Conservation (phyloP, 2,888 invertebrate species). For the Gnatocerus cornutus region DNA sequence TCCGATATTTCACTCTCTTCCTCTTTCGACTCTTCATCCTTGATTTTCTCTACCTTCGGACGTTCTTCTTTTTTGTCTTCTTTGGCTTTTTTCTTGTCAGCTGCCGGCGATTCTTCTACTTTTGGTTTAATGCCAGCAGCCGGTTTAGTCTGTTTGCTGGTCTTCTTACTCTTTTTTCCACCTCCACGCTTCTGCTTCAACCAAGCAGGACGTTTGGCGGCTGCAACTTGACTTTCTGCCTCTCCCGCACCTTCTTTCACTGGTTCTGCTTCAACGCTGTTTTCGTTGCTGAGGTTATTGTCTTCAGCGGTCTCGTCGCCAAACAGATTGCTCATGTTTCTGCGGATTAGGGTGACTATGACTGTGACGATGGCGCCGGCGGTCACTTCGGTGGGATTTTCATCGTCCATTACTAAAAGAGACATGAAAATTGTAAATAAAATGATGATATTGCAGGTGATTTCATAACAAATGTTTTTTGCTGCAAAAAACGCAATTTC, state of each 20-base stretch:
- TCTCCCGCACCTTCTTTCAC: slow-evolving; percentile 58
- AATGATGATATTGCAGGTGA: too few species aligned
- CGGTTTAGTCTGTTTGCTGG: slow-evolving; percentile 66
- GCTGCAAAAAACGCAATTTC: too few species aligned
- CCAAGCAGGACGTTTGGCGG: slow-evolving; percentile 86
- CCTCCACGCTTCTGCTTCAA: slow-evolving; percentile 80
- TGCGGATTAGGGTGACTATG: slow-evolving; percentile 89
- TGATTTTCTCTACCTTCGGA: slow-evolving; percentile 11
- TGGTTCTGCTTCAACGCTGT: slow-evolving; percentile 73
- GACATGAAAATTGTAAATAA: too few species aligned
- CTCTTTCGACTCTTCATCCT: slow-evolving; percentile 40
- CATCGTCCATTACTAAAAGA: slow-evolving; percentile 92
- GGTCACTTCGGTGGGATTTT: slow-evolving; percentile 96
- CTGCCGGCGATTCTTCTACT: slow-evolving; percentile 59
- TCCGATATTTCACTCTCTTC: slow-evolving; percentile 70
- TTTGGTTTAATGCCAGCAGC: slow-evolving; percentile 55
- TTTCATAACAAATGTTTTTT: too few species aligned
- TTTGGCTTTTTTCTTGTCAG: slow-evolving; percentile 57
- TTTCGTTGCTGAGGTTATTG: slow-evolving; percentile 70
- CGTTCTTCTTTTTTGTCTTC: slow-evolving; percentile 54
- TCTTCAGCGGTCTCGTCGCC: slow-evolving; percentile 81
- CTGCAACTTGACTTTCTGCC: slow-evolving; percentile 63
- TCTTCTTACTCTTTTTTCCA: slow-evolving; percentile 77
- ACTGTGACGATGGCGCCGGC: slow-evolving; percentile 99
- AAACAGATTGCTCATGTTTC: slow-evolving; percentile 88